Conservation (phyloP, 1,140 invertebrate genomes). For the Brachionus plicatilis region DNA sequence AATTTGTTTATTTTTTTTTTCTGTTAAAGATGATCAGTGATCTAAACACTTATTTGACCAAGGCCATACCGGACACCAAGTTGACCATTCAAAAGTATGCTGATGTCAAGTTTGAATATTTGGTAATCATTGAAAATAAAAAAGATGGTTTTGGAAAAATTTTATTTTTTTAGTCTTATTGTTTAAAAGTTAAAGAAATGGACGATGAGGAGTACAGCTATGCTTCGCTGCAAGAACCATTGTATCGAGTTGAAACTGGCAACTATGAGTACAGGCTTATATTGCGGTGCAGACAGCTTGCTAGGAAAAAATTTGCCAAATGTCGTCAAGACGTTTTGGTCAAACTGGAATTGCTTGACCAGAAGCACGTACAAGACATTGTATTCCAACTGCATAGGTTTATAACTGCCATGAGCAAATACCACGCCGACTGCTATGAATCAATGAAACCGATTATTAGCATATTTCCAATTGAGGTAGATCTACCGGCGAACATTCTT, state of each 20-base stretch:
- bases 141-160: background rate
- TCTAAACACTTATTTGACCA: constrained; percentile 88
- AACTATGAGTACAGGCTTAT: constrained; percentile 97
- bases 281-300: constrained; percentile 87
- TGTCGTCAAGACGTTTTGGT: constrained; percentile 87
- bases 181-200: constrained; percentile 87
- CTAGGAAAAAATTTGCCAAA: constrained; percentile 79
- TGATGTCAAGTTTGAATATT: constrained; percentile 94
- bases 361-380: constrained; percentile 90
- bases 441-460: constrained; percentile 67
- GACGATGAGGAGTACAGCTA: constrained; percentile 94
- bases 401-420: constrained; percentile 71
- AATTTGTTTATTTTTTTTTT: background rate
- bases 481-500: constrained; percentile 59
- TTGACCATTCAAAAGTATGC: constrained; percentile 92
- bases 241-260: constrained; percentile 94
- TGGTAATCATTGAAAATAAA: constrained; percentile 59
- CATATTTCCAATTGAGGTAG: constrained; percentile 92
- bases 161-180: constrained; percentile 68
- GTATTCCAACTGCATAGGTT: constrained; percentile 75
- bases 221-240: constrained; percentile 83
- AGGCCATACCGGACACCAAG: constrained; percentile 94
- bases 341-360: constrained; percentile 91
- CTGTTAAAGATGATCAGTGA: constrained; percentile 72
- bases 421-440: constrained; percentile 62